phyloP scores from a whole-genome alignment of 2,888 invertebrate species.

The Lasioglossum morio region DNA sequence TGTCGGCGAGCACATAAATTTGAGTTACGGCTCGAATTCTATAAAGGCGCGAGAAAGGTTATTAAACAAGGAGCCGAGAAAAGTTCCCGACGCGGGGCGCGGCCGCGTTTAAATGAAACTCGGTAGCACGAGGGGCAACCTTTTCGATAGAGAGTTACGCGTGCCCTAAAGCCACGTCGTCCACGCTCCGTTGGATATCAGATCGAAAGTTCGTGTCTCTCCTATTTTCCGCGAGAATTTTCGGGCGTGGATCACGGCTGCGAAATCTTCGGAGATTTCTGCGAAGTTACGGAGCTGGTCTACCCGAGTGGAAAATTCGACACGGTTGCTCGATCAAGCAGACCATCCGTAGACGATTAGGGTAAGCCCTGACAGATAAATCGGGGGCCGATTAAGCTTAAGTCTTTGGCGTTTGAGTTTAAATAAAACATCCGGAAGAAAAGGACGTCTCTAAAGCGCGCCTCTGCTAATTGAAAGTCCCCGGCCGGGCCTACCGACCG shows the following conservation, averaged over 20 bases:
- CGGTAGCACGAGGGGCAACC: conserved; percentile 27
- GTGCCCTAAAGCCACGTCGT: conserved; percentile 59
- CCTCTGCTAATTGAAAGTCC: conserved; percentile 22
- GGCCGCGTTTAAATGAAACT: conserved; percentile 63
- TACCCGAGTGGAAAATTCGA: conserved; percentile 72
- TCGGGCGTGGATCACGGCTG: conserved; percentile 63
- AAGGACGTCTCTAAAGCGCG: conserved; percentile 8
- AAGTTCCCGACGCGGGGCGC: conserved; percentile 42
- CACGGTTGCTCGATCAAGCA: conserved; percentile 75
- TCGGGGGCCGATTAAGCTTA: conserved; percentile 68
- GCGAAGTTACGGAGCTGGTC: conserved; percentile 61
- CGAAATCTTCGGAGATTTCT: conserved; percentile 72
- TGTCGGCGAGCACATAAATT: neutral
- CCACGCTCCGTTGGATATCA: conserved; percentile 69
- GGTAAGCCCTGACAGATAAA: conserved; percentile 68
- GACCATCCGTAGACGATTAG: conserved; percentile 72
- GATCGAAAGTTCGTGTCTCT: conserved; percentile 74
- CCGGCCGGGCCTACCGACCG: too few relatives aligned
- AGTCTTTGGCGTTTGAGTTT: conserved; percentile 30
- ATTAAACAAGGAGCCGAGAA: conserved; percentile 41
- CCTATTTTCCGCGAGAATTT: conserved; percentile 73
- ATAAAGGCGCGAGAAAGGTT: neutral
- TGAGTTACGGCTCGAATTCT: conserved; percentile 11
- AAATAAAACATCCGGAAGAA: conserved; percentile 30
- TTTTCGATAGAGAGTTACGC: conserved; percentile 50